Conservation (phyloP, 1,140 invertebrate species). For the Drepana arcuata region DNA sequence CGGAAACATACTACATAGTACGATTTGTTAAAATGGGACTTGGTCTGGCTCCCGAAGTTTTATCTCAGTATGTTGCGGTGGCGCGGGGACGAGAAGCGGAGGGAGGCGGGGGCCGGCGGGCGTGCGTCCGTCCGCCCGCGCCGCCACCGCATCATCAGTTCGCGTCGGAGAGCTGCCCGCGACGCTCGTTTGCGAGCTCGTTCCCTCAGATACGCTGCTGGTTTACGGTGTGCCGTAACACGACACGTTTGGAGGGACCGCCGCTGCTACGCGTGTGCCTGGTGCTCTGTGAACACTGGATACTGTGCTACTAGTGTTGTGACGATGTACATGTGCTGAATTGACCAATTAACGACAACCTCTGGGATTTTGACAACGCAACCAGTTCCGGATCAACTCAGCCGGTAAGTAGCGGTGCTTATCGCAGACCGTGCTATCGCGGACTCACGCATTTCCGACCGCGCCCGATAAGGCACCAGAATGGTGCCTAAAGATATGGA, state of each 20-base stretch:
- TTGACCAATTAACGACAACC: constrained; percentile 28
- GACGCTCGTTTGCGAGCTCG: constrained; percentile 57
- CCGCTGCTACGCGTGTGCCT: constrained; percentile 57
- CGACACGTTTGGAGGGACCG: constrained; percentile 70
- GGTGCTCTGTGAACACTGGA: constrained; percentile 61
- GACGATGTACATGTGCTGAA: constrained; percentile 60
- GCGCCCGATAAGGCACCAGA: constrained; percentile 55
- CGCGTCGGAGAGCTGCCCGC: constrained; percentile 59
- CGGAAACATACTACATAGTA: constrained; percentile 38
- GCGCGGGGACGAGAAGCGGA: constrained; percentile 19
- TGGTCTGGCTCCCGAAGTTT: constrained; percentile 59
- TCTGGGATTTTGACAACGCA: constrained; percentile 54
- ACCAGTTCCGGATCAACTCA: constrained; percentile 67
- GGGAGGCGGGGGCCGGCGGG: constrained; percentile 22
- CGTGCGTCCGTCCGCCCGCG: constrained; percentile 60
- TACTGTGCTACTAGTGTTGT: constrained; percentile 59
- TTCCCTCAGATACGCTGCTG: constrained; percentile 70
- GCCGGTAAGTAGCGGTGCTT: constrained; percentile 67
- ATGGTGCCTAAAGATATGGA: constrained; percentile 27
- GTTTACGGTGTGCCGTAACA: constrained; percentile 70
- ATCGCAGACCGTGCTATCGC: constrained; percentile 63
- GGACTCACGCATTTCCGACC: constrained; percentile 68
- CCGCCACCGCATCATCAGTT: constrained; percentile 65
- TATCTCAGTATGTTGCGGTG: constrained; percentile 54
- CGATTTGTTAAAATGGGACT: constrained; percentile 56